A percentile compares a stretch with the other conserved stretches of the same genome.
Conservation (phyloP, 1,140 invertebrate species). For the Brachionus paranguensis region DNA sequence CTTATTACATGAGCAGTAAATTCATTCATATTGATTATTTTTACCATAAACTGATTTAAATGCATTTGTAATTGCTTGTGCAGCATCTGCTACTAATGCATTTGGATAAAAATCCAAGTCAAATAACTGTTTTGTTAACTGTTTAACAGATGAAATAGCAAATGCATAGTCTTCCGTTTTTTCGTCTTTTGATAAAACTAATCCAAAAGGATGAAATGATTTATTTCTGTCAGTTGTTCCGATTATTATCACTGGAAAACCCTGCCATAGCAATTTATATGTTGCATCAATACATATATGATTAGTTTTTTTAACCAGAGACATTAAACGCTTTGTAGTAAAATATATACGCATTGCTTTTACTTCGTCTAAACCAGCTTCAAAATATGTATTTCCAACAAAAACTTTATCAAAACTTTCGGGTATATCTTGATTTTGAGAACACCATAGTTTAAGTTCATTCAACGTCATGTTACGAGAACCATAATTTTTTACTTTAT, state of each 20-base stretch:
- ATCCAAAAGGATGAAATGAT: not conserved
- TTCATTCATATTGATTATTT: not conserved
- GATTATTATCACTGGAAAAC: not conserved
- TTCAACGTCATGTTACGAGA: not conserved
- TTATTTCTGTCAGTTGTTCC: not conserved
- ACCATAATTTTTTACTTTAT: not conserved
- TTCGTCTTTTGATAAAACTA: not conserved
- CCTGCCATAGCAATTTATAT: not conserved
- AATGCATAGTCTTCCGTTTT: not conserved
- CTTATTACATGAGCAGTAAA: not conserved
- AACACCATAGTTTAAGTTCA: not conserved
- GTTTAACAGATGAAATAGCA: not conserved
- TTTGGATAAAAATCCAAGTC: not conserved
- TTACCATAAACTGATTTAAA: not conserved
- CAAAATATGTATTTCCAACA: not conserved
- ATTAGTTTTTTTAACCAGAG: not conserved
- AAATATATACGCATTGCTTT: not conserved
- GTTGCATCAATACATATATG: not conserved
- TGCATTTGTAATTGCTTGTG: not conserved
- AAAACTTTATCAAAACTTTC: not conserved
- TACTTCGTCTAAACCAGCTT: not conserved
- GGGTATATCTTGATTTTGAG: not conserved
- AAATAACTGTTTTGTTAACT: not conserved
- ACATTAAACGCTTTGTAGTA: not conserved
- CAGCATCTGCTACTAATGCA: not conserved